phyloP scores from a whole-genome alignment of 2,113 vertebrate genomes.

The Gorsachius goisagi region DNA sequence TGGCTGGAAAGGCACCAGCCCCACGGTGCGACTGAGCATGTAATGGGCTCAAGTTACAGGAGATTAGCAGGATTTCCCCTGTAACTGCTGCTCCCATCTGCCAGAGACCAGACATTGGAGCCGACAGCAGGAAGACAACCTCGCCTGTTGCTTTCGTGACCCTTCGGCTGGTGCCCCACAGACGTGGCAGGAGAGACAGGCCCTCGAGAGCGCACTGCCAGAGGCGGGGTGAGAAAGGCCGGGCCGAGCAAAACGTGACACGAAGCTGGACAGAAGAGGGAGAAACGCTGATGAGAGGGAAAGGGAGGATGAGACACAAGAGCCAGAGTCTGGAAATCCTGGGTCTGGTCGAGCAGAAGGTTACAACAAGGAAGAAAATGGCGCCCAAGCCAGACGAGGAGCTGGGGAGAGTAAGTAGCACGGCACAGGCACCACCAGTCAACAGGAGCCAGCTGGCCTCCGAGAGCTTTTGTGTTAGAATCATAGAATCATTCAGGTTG shows the following conservation, averaged over 20 bases:
- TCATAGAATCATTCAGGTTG: too few relatives aligned
- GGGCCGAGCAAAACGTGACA: background rate
- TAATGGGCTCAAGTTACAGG: conserved; percentile 64
- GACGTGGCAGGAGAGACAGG: background rate
- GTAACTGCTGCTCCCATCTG: conserved; percentile 66
- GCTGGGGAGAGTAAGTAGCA: background rate
- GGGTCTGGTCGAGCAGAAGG: background rate
- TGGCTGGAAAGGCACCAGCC: conserved; percentile 26
- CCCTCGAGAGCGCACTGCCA: background rate
- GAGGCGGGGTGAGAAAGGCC: background rate
- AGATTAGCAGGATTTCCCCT: conserved; percentile 67
- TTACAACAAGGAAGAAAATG: background rate
- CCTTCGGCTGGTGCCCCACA: background rate
- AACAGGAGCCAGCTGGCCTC: background rate
- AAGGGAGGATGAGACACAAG: background rate
- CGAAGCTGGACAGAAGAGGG: background rate
- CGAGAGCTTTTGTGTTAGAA: too few relatives aligned
- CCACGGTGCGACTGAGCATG: conserved; percentile 28
- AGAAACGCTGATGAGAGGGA: background rate
- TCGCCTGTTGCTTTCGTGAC: conserved; percentile 35
- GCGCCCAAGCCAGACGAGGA: background rate
- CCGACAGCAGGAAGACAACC: conserved; percentile 57
- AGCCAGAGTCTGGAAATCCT: background rate
- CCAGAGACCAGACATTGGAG: conserved; percentile 56
- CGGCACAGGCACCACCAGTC: background rate